Conservation (phyloP, 2,797 vertebrate genomes). For the Pseudomugil gertrudae region DNA sequence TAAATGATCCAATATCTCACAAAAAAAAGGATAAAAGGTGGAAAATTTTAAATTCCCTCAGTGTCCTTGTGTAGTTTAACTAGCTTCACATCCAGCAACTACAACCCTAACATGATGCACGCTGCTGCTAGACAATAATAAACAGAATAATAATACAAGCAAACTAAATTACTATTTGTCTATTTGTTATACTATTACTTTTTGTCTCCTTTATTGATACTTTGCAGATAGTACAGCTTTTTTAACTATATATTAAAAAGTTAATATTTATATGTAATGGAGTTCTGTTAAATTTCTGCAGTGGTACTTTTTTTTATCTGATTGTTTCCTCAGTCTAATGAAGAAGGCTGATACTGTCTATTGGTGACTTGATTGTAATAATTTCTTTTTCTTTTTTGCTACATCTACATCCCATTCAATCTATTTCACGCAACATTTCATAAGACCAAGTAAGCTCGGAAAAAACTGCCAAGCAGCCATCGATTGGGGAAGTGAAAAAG, state of each 20-base stretch:
- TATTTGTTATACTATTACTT: no score
- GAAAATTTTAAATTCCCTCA: no score
- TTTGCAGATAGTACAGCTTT: not conserved
- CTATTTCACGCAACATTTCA: conserved; percentile 2
- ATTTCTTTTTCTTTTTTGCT: not conserved
- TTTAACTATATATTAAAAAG: not conserved
- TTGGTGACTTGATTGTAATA: no score
- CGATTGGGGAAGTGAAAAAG: conserved; percentile 73
- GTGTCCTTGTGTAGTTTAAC: not conserved
- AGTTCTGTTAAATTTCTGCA: not conserved
- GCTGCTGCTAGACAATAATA: no score
- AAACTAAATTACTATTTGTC: no score
- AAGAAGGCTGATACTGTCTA: not conserved
- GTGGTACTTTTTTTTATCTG: no score
- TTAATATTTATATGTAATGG: not conserved
- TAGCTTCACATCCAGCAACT: not conserved
- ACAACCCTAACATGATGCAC: not conserved
- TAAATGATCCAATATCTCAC: no score
- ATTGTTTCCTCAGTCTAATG: not conserved
- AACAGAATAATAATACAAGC: no score
- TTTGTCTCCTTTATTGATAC: not conserved
- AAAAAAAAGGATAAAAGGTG: no score
- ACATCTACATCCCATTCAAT: conserved; percentile 2
- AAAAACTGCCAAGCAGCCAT: conserved; percentile 25
- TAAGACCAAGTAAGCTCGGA: conserved; percentile 19